A percentile compares a stretch with the other conserved stretches of the same genome.
phyloP scores from a whole-genome alignment of 2,113 vertebrate genomes.

The Ceyx cyanopectus region DNA sequence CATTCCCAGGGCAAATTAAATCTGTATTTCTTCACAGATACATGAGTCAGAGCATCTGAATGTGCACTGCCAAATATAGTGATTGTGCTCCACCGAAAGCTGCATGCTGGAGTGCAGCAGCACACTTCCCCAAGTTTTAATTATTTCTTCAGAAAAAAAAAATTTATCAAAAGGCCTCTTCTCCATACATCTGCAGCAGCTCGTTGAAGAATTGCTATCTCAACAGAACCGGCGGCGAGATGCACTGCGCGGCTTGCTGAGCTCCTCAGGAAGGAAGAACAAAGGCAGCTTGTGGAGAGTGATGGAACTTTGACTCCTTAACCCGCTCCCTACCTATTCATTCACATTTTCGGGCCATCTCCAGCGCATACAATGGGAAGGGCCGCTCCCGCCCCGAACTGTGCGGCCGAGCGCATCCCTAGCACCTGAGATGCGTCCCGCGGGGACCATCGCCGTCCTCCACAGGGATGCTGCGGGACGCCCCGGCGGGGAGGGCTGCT shows the following conservation, averaged over 20 bases:
- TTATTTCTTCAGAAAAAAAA: background rate
- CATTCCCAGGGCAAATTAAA: conserved; percentile 29
- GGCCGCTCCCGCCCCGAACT: background rate
- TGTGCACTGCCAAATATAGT: background rate
- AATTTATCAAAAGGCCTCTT: background rate
- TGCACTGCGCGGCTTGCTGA: rapidly evolving
- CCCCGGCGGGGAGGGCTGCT: rapidly evolving
- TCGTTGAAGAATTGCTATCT: background rate
- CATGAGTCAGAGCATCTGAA: conserved; percentile 46
- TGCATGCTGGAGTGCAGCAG: background rate
- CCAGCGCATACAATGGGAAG: rapidly evolving
- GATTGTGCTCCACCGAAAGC: background rate
- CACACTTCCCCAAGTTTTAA: background rate
- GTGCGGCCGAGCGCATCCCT: background rate
- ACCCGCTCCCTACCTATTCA: rapidly evolving
- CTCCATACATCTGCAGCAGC: background rate
- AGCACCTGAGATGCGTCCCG: background rate
- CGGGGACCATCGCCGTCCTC: background rate
- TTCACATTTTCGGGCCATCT: rapidly evolving
- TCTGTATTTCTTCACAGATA: conserved; percentile 40
- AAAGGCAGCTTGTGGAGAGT: rapidly evolving
- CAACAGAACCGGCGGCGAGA: rapidly evolving
- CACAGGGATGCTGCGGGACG: background rate
- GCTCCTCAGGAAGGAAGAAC: rapidly evolving
- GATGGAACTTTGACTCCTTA: rapidly evolving